phyloP scores from a whole-genome alignment of 1,140 invertebrate genomes.

The Drosophila nigromelanica region DNA sequence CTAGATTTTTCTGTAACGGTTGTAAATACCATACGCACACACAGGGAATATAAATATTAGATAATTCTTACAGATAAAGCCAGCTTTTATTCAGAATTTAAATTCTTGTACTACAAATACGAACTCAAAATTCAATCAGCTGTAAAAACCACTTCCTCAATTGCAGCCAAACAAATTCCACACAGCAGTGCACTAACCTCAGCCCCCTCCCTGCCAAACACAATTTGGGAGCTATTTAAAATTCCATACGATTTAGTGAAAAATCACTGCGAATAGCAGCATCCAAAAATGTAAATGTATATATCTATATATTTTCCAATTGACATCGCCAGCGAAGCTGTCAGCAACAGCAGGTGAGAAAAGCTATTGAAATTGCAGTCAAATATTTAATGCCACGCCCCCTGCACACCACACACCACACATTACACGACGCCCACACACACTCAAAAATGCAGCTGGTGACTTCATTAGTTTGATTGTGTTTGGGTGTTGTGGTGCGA shows the following conservation, averaged over 20 bases:
- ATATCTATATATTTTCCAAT: constrained; percentile 16
- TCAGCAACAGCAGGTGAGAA: constrained; percentile 40
- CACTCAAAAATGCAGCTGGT: constrained; percentile 11
- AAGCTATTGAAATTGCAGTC: constrained; percentile 32
- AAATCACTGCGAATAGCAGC: constrained; percentile 15
- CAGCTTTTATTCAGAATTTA: constrained; percentile 2
- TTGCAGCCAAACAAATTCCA: constrained; percentile 6
- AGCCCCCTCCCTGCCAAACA: background rate
- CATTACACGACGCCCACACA: background rate
- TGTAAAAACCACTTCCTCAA: constrained; percentile 2
- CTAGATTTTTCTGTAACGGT: background rate
- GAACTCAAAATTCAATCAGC: constrained; percentile 5
- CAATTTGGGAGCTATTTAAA: constrained; percentile 50
- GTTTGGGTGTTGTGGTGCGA: background rate
- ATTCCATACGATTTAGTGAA: constrained; percentile 52
- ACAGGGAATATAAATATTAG: too few species aligned
- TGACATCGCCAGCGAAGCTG: constrained; percentile 35
- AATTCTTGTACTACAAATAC: background rate
- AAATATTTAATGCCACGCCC: constrained; percentile 49
- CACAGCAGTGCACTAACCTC: background rate
- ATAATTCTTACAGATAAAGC: too few species aligned
- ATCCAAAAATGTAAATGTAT: constrained; percentile 25
- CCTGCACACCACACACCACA: background rate
- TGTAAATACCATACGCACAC: background rate
- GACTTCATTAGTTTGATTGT: constrained; percentile 62